Base-by-base conservation (phyloP, 2,113 vertebrate species). In the Nannospalax galili region DNA sequence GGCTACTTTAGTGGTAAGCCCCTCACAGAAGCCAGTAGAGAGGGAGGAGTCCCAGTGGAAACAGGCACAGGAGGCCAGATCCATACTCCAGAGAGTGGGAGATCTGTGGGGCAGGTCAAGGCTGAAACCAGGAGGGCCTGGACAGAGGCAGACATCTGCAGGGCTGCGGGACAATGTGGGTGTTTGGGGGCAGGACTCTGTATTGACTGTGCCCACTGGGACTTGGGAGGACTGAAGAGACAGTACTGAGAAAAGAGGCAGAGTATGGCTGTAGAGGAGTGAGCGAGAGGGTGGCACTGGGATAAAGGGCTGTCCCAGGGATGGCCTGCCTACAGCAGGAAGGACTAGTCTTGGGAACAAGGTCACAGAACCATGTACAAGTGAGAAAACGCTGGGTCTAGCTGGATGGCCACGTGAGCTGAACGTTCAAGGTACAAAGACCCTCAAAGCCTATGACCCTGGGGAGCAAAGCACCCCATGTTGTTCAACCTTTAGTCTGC, bases 161-260 rank as follows among this genome's bases (percentile, higher is more conserved):
- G 30, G n/a, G 19, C 16, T 1, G 1, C 0, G 8, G 1, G 1
- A 14, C 5, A 17, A 12, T 37, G 1, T 2, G 22, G 9, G 20
- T 6, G 42, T 37, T 26, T 37, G 40, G 60, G 78, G 64, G 9
- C n/a, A 3, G 26, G 64, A 24, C 4, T 4, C n/a, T 65, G 6
- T 56, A 52, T 8, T 32, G 60, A 40, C 4, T 7, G 20, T 56
- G 70, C 28, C 45, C 52, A 65, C 16, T 2, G 3, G 6, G 26
- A 30, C 6, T 4, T 3, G 52, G 58, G 30, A 67, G 10, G 35
- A 32, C 56, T 30, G 28, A 19, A 2, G 30, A 64, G n/a, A 70
- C 1, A 30, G 37, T 10, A 67, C 28, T 37, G 32, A 67, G 19
- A 67, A 40, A 35, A 48, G 64, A 84, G 64, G 30, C 1, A 48